phyloP scores from a whole-genome alignment of 2,797 vertebrate species.

The Luscinia luscinia region DNA sequence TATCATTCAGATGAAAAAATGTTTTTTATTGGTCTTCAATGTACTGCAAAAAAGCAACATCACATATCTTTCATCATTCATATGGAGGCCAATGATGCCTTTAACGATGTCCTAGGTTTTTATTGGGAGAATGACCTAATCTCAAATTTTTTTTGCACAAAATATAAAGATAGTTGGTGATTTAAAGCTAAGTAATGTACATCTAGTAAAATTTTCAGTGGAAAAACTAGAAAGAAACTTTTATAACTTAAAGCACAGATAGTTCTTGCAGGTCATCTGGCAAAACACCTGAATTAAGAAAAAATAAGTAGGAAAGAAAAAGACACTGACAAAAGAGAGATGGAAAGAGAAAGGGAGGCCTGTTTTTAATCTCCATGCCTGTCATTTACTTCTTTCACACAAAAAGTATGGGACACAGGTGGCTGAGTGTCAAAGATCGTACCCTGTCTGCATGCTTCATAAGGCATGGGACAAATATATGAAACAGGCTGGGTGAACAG shows the following conservation, averaged over 20 bases:
- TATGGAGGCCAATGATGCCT: not conserved
- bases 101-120: not conserved
- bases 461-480: slow-evolving; percentile 58
- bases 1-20: not conserved
- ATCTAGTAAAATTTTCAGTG: not conserved
- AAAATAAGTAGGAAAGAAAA: not conserved
- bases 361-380: slow-evolving; percentile 69
- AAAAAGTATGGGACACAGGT: slow-evolving; percentile 79
- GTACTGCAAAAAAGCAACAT: not conserved
- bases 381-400: slow-evolving; percentile 76
- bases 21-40: not conserved
- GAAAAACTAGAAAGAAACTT: not conserved
- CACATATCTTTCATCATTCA: not conserved
- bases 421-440: slow-evolving; percentile 79
- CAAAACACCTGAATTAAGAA: slow-evolving; percentile 52
- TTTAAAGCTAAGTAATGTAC: not conserved
- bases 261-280: slow-evolving; percentile 29
- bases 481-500: slow-evolving; percentile 39
- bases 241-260: slow-evolving; percentile 18
- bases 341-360: not conserved
- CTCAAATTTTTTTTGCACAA: not conserved
- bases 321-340: fast-evolving
- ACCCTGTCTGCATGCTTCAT: slow-evolving; percentile 65
- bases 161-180: not conserved
- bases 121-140: not conserved